Evolutionary conservation across 2,113 vertebrate species (phyloP), one percentile per base, ranked within the genome.

Genomic region (Pteronura brasiliensis): DNA sequence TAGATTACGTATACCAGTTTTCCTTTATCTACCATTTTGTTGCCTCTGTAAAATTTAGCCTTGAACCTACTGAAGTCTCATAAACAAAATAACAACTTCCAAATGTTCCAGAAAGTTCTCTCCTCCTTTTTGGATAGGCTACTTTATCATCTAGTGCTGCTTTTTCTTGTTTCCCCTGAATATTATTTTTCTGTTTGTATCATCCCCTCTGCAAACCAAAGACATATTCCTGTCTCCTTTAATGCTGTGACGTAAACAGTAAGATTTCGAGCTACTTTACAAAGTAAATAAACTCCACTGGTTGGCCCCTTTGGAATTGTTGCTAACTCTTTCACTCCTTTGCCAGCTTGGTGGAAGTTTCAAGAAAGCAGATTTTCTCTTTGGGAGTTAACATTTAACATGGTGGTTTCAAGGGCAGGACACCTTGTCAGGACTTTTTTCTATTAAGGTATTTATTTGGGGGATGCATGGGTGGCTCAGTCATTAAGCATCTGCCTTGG

Each of bases 1-100:
- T 96, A 98, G 95, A 97, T 97, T 82, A 80, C 44, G 92, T 96
- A 42, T n/a, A 71, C 49, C 95, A 39, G 47, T 96, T 98, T 92
- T 96, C 90, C 61, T 87, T 96, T 97, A 97, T 61, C 55, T 34
- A 44, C 55, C 29, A 31, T 97, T 98, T 98, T 95, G 71, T 88
- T 87, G 13, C 13, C 1, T 10, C 84, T 36, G 95, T 92, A 91
- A 97, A 97, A 98, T 95, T 94, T 90, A 95, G 83, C 71, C 87
- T 87, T 88, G 93, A 97, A 97, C 90, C 96, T 87, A 77, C 74
- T 7, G 49, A 93, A 79, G 49, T 20, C 59, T 94, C 29, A 61
- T 95, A 96, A 93, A 72, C 65, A 84, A 95, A 97, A 94, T 74
- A 90, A 59, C 84, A 93, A 90, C 81, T 96, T 96, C 49, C 77